phyloP scores from a whole-genome alignment of 2,888 invertebrate species.

The Metallyticus violacea region DNA sequence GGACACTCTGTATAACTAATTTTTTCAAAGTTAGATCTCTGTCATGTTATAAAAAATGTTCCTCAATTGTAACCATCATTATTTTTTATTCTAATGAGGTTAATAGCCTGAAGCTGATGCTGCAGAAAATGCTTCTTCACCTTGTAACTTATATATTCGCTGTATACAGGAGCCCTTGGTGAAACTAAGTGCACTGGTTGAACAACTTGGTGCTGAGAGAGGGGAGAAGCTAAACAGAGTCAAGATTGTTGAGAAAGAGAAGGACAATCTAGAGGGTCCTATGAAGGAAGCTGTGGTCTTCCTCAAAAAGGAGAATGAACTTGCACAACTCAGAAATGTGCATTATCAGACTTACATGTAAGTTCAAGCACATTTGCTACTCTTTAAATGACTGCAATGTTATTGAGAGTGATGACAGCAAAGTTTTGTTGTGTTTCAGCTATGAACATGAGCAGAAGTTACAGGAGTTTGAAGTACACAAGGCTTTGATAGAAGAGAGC shows the following conservation, averaged over 20 bases:
- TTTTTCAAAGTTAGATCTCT: no score
- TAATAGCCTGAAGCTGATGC: no score
- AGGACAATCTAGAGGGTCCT: slow-evolving; percentile 72
- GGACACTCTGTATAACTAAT: no score
- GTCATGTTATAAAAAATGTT: no score
- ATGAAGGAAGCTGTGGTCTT: slow-evolving; percentile 76
- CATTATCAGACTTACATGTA: slow-evolving; percentile 68
- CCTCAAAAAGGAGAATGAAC: slow-evolving; percentile 75
- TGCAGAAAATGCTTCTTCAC: no score
- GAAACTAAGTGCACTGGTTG: slow-evolving; percentile 68
- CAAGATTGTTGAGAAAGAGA: slow-evolving; percentile 77
- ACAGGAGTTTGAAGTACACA: slow-evolving; percentile 51
- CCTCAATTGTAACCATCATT: no score
- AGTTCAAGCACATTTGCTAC: slow-evolving; percentile 38
- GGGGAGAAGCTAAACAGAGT: slow-evolving; percentile 82
- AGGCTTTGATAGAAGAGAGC: slow-evolving; percentile 41
- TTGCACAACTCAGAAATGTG: slow-evolving; percentile 65
- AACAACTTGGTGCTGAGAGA: slow-evolving; percentile 67
- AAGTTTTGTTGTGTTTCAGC: slow-evolving; percentile 42
- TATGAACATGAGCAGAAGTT: slow-evolving; percentile 58
- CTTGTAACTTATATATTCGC: no score
- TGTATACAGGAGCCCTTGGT: slow-evolving; percentile 68
- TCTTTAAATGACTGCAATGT: not conserved
- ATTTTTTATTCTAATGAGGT: no score
- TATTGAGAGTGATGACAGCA: not conserved